These are phyloP conservation scores for Megaptera novaeangliae DNA, from an alignment of 2,113 vertebrate species.

Conservation along the genomic window DNA sequence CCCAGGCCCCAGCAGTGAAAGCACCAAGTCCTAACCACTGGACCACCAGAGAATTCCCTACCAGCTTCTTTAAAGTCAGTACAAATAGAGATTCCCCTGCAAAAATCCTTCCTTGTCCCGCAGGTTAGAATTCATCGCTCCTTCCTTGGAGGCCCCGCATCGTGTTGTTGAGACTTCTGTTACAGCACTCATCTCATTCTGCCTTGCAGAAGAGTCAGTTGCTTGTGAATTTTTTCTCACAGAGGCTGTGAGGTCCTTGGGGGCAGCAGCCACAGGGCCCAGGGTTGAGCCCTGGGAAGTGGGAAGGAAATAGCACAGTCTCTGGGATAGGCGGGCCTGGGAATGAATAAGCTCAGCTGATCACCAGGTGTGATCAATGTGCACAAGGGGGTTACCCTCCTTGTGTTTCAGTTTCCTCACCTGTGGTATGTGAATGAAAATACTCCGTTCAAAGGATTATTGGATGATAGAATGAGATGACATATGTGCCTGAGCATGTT, in stretches of 20 bases:
- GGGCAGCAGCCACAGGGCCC: neutral
- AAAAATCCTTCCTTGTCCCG: neutral
- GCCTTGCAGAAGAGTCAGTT: neutral
- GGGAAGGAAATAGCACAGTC: neutral
- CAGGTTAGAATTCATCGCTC: neutral
- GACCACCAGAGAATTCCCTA: too few species aligned
- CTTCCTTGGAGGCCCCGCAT: neutral
- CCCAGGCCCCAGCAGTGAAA: too few species aligned
- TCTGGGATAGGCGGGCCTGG: neutral
- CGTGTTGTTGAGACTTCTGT: neutral
- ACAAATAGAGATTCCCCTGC: neutral
- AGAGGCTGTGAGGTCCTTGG: neutral
- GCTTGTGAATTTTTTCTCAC: neutral
- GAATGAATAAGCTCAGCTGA: neutral
- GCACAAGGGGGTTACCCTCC: neutral
- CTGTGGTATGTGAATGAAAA: neutral
- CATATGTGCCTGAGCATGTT: neutral
- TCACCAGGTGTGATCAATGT: neutral
- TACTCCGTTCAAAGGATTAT: neutral
- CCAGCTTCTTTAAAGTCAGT: neutral
- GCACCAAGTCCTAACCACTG: too few species aligned
- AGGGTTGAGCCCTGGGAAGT: neutral
- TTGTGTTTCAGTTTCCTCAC: neutral
- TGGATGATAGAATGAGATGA: neutral
- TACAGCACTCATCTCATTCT: neutral